phyloP scores from a whole-genome alignment of 2,888 invertebrate genomes.

The Caenorhabditis afra region DNA sequence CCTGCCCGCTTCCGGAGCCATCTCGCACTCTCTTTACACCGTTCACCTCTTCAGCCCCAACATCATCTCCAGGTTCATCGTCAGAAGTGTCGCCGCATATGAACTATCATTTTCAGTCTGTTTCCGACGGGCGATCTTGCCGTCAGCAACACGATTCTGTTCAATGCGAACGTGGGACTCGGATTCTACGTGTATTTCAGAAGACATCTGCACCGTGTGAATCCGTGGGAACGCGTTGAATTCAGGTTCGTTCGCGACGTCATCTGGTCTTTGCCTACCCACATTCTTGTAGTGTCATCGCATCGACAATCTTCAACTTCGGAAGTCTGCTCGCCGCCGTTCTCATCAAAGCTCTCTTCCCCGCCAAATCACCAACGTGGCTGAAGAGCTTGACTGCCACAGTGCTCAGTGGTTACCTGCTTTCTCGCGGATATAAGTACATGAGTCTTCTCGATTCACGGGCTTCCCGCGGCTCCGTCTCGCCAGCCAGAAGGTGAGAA shows the following conservation, averaged over 20 bases:
- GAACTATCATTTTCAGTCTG: conserved; percentile 73
- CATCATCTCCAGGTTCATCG: conserved; percentile 64
- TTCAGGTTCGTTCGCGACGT: conserved; percentile 80
- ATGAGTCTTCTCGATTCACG: conserved; percentile 84
- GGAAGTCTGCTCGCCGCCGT: conserved; percentile 93
- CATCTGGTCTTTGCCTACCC: too few relatives aligned
- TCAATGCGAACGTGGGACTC: conserved; percentile 89
- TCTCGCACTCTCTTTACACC: conserved; percentile 75
- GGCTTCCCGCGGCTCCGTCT: conserved; percentile 56
- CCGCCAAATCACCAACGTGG: conserved; percentile 83
- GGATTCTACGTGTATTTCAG: conserved; percentile 86
- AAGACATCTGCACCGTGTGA: conserved; percentile 71
- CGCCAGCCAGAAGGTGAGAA: conserved; percentile 59
- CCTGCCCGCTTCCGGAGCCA: conserved; percentile 74
- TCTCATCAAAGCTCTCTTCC: conserved; percentile 88
- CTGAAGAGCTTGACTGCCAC: conserved; percentile 86
- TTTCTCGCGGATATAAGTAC: conserved; percentile 85
- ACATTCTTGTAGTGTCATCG: conserved; percentile 81
- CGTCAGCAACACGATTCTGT: conserved; percentile 86
- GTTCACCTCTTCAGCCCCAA: conserved; percentile 75
- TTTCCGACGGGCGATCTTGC: conserved; percentile 80
- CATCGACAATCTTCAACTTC: conserved; percentile 88
- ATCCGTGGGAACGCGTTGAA: conserved; percentile 76
- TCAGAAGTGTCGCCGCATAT: neutral
- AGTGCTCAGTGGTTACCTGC: conserved; percentile 86